Percentiles rank a stretch among this genome's conserved stretches.
Evolutionary conservation across 2,113 vertebrate species (phyloP).

Genomic region (Centropristis striata): DNA sequence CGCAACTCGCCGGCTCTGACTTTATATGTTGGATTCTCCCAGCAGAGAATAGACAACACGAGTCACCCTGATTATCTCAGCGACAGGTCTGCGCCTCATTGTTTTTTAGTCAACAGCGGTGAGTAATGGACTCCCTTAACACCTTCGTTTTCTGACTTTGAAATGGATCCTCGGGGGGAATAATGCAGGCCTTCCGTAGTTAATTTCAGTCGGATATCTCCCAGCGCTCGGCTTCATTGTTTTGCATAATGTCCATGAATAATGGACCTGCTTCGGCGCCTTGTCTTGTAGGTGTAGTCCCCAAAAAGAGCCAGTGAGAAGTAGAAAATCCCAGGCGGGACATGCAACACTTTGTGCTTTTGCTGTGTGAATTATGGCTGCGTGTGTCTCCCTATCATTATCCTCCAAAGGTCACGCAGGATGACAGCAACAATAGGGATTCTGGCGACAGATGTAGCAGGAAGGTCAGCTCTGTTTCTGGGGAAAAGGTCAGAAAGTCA

Average conservation of each 20-base stretch:
- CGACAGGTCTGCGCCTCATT: slow-evolving; percentile 10
- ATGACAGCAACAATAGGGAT: slow-evolving; percentile 12
- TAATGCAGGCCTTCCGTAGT: slow-evolving; percentile 35
- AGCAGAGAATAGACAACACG: slow-evolving; percentile 3
- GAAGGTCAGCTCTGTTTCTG: slow-evolving; percentile 55
- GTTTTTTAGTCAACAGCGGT: slow-evolving; percentile 32
- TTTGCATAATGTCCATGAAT: slow-evolving; percentile 70
- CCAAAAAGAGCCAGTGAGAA: slow-evolving; percentile 23
- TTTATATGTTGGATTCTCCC: slow-evolving; percentile 39
- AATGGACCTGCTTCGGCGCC: slow-evolving; percentile 58
- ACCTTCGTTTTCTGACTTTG: slow-evolving; percentile 39
- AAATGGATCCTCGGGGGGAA: slow-evolving; percentile 47
- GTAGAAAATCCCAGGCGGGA: slow-evolving; percentile 37
- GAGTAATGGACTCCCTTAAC: slow-evolving; percentile 54
- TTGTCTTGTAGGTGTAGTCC: slow-evolving; percentile 43
- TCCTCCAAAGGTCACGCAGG: slow-evolving; percentile 49
- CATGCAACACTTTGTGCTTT: slow-evolving; percentile 4
- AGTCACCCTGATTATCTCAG: slow-evolving; percentile 31
- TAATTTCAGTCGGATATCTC: slow-evolving; percentile 61
- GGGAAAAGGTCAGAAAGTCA: slow-evolving; percentile 51
- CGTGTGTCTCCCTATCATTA: slow-evolving; percentile 39
- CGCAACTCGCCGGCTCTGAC: background rate
- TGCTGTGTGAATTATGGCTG: slow-evolving; percentile 12
- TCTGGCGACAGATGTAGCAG: slow-evolving; percentile 33
- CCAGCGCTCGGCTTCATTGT: slow-evolving; percentile 38